Conservation (phyloP, 2,113 vertebrate genomes). For the Hymenochirus boettgeri region DNA sequence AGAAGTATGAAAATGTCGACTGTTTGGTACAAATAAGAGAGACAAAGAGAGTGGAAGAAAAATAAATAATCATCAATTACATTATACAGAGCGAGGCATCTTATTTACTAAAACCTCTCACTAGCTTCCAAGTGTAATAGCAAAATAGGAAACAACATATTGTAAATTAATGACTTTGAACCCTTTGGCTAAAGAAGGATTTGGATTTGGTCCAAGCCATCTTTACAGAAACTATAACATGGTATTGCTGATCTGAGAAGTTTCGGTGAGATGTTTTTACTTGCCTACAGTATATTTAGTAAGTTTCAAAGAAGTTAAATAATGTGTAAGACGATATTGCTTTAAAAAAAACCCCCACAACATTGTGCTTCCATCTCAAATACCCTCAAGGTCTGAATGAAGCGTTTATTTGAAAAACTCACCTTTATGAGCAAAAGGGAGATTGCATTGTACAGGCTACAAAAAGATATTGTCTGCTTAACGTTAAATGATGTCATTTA, state of each 20-base stretch:
- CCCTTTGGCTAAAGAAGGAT: slow-evolving; percentile 17
- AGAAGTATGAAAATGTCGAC: no score
- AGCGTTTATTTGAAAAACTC: neutral
- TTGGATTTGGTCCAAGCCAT: slow-evolving; percentile 30
- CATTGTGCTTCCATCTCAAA: slow-evolving; percentile 15
- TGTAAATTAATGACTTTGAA: slow-evolving; percentile 38
- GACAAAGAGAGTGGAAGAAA: no score
- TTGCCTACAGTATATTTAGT: slow-evolving; percentile 39
- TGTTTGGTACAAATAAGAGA: no score
- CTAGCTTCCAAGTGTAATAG: slow-evolving; percentile 39
- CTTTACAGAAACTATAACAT: slow-evolving; percentile 27
- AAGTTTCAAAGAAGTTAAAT: slow-evolving; percentile 24
- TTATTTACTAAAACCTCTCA: slow-evolving; percentile 24
- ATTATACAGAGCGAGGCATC: neutral
- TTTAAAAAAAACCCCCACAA: slow-evolving; percentile 11
- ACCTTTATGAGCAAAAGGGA: slow-evolving; percentile 3
- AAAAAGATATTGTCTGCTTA: neutral
- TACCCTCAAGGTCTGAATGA: slow-evolving; percentile 15
- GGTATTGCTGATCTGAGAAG: slow-evolving; percentile 38
- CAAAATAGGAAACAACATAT: slow-evolving; percentile 42
- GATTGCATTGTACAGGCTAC: neutral
- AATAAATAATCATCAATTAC: no score
- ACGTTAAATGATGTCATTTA: neutral
- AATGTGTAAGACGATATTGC: slow-evolving; percentile 29
- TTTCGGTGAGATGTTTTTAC: slow-evolving; percentile 35